phyloP scores from a whole-genome alignment of 2,888 invertebrate species.

The Ophion slaviceki region DNA sequence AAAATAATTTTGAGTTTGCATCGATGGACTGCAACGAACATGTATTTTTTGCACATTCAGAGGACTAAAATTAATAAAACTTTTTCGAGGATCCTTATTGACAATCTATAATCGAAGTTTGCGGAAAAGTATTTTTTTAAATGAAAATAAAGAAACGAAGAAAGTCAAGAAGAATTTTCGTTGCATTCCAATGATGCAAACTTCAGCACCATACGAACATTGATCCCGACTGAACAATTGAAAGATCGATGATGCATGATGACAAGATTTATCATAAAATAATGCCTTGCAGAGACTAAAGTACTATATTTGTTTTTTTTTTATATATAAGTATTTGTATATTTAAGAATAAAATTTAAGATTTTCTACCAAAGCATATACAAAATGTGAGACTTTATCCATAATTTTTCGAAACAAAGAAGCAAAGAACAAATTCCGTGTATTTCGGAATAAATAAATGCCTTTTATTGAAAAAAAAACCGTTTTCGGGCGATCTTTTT shows the following conservation, averaged over 20 bases:
- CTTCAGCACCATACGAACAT: background rate
- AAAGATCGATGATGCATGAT: background rate
- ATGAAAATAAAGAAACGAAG: no score
- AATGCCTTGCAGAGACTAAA: background rate
- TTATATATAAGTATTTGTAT: no score
- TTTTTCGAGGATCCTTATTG: no score
- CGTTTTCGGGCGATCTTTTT: background rate
- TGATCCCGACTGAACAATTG: background rate
- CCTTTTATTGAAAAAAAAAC: background rate
- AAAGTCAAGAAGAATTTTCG: no score
- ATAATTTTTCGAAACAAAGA: background rate
- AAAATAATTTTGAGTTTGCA: background rate
- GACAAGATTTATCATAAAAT: background rate
- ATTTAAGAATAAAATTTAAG: background rate
- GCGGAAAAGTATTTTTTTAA: no score
- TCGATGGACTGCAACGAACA: no score
- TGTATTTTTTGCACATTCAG: no score
- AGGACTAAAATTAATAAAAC: no score
- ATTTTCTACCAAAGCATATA: background rate
- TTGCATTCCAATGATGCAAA: no score
- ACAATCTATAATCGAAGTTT: no score
- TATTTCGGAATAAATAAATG: background rate
- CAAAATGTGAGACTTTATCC: background rate
- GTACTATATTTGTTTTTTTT: background rate
- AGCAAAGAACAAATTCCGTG: background rate